Evolutionary conservation across 2,888 invertebrate species (phyloP).

Genomic region (Drosophila ochracea): DNA sequence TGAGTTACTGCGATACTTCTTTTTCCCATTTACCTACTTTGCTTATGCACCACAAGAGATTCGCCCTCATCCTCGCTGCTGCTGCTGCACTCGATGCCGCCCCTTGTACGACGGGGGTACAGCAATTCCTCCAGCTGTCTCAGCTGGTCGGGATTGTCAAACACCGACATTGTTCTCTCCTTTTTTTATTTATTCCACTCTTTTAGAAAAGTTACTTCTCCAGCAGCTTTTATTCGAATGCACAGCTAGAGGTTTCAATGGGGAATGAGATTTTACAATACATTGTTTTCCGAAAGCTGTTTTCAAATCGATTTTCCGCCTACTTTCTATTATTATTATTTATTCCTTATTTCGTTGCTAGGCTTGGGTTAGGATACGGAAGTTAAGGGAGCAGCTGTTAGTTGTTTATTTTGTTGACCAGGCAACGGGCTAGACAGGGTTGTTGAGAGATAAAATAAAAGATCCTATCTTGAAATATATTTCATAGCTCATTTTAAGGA

Average conservation of each 20-base stretch:
- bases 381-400: slow-evolving; percentile 17
- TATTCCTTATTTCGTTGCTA: not conserved
- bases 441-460: not conserved
- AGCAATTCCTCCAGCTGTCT: slow-evolving; percentile 77
- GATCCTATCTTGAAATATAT: not conserved
- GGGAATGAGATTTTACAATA: slow-evolving; percentile 32
- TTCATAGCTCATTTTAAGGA: not conserved
- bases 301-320: slow-evolving; percentile 52
- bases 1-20: not conserved
- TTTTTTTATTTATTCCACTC: slow-evolving; percentile 2
- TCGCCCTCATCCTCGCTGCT: slow-evolving; percentile 75
- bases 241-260: slow-evolving; percentile 18
- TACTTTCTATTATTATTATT: slow-evolving; percentile 25
- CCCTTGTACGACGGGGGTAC: slow-evolving; percentile 66
- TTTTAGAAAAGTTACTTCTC: slow-evolving; percentile 6
- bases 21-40: slow-evolving; percentile 65
- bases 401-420: slow-evolving; percentile 55
- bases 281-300: slow-evolving; percentile 1
- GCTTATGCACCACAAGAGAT: slow-evolving; percentile 51
- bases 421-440: slow-evolving; percentile 30
- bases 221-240: slow-evolving; percentile 3
- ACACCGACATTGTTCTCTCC: slow-evolving; percentile 78
- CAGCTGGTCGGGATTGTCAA: slow-evolving; percentile 81
- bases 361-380: not conserved
- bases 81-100: slow-evolving; percentile 74